A percentile compares a stretch with the other conserved stretches of the same genome.
phyloP scores from a whole-genome alignment of 1,140 invertebrate genomes.

The Prorops nasuta region DNA sequence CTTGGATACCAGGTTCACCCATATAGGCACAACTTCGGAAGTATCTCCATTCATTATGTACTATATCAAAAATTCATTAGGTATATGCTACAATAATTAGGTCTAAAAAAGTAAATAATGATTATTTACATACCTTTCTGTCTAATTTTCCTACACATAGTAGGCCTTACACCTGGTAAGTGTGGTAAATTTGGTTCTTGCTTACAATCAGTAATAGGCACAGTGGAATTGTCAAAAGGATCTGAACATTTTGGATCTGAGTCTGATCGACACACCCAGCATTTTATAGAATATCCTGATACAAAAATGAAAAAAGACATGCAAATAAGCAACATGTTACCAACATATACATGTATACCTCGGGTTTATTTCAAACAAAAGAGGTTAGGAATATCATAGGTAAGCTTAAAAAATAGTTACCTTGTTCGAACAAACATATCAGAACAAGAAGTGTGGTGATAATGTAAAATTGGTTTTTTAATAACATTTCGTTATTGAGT shows the following conservation, averaged over 20 bases:
- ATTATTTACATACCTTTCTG: conserved; percentile 73
- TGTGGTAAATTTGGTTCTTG: conserved; percentile 66
- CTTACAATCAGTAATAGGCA: conserved; percentile 83
- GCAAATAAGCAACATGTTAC: too few species aligned
- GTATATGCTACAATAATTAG: background rate
- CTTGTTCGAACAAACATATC: conserved; percentile 22
- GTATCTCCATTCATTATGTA: conserved; percentile 88
- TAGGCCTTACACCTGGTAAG: conserved; percentile 68
- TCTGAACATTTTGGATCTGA: conserved; percentile 88
- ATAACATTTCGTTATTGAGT: too few species aligned
- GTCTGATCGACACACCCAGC: conserved; percentile 88
- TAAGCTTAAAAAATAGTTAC: too few species aligned
- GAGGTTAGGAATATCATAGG: too few species aligned
- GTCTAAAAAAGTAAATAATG: background rate
- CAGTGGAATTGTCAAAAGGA: conserved; percentile 88
- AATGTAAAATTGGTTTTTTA: too few species aligned
- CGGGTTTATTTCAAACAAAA: too few species aligned
- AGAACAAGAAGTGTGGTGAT: conserved; percentile 5
- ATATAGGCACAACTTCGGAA: conserved; percentile 86
- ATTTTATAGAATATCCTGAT: conserved; percentile 75
- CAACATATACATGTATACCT: too few species aligned
- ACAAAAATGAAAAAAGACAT: too few species aligned
- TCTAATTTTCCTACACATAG: conserved; percentile 89
- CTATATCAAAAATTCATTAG: conserved; percentile 55
- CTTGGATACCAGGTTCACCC: conserved; percentile 84